These are phyloP conservation scores for Clivina fossor DNA, from an alignment of 2,888 invertebrate species.

Conservation along the genomic window DNA sequence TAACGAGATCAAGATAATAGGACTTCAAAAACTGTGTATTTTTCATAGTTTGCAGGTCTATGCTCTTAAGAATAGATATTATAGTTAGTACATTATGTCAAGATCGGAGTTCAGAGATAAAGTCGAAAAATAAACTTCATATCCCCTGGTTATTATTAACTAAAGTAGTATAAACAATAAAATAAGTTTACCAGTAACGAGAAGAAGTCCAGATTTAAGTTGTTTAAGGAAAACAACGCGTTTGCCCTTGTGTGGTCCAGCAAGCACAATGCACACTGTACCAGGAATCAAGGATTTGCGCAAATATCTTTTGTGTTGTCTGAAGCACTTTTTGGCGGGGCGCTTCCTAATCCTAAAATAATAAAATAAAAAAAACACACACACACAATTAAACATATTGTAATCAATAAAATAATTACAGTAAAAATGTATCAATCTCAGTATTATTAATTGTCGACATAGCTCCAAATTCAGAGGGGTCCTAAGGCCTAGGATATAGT, in stretches of 20 bases:
- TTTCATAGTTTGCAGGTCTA: too few species aligned
- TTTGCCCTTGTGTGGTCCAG: conserved; percentile 96
- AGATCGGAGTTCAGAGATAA: too few species aligned
- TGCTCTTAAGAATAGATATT: too few species aligned
- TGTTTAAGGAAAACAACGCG: conserved; percentile 90
- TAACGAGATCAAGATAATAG: too few species aligned
- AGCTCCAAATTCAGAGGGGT: conserved; percentile 40
- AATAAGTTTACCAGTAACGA: conserved; percentile 82
- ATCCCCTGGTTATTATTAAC: too few species aligned
- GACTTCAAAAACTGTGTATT: too few species aligned
- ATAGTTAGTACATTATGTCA: too few species aligned
- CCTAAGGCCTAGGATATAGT: too few species aligned
- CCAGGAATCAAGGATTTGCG: conserved; percentile 84
- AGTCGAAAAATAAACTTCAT: too few species aligned
- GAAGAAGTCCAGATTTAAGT: conserved; percentile 83
- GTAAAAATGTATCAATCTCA: too few species aligned
- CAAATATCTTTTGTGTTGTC: conserved; percentile 75
- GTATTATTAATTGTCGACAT: conserved; percentile 33
- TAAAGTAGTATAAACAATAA: too few species aligned
- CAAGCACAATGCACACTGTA: conserved; percentile 88
- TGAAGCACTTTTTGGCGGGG: conserved; percentile 74
- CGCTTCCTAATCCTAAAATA: conserved; percentile 64
- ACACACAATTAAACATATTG: conserved; percentile 2
- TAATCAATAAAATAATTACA: conserved; percentile 4
- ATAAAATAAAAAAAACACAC: conserved; percentile 30